Percentiles rank a stretch among this genome's conserved stretches.
phyloP scores from a whole-genome alignment of 2,113 vertebrate genomes.

The Gadus chalcogrammus region DNA sequence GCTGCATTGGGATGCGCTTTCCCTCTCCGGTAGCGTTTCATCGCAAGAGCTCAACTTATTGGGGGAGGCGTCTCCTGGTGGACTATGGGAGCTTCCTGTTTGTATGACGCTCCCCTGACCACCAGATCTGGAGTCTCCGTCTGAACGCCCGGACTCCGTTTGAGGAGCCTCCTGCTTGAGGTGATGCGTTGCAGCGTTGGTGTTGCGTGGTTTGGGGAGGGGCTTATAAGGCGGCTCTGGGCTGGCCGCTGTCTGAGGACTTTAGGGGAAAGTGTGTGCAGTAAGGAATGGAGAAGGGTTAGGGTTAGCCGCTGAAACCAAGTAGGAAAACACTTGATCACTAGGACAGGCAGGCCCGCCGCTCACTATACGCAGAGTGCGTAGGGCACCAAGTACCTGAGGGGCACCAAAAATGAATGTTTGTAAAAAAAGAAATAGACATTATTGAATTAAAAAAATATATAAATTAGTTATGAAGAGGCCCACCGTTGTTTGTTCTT shows the following conservation, averaged over 20 bases:
- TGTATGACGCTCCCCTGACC: no score
- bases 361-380: no score
- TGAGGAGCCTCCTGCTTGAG: slow-evolving; percentile 55
- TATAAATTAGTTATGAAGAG: no score
- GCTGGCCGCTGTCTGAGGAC: slow-evolving; percentile 16
- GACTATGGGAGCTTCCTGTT: background rate
- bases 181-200: slow-evolving; percentile 7
- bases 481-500: no score
- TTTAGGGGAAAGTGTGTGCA: background rate
- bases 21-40: slow-evolving; percentile 4
- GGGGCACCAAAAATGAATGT: no score
- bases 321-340: no score
- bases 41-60: background rate
- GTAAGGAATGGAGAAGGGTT: no score
- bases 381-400: no score
- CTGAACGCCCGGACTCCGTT: slow-evolving; percentile 40
- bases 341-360: no score
- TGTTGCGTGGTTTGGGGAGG: slow-evolving; percentile 66
- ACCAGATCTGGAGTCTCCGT: background rate
- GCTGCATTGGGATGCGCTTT: slow-evolving; percentile 24
- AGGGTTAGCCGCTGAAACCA: no score
- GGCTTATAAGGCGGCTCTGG: slow-evolving; percentile 50
- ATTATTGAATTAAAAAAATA: no score
- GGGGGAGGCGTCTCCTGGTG: slow-evolving; percentile 16
- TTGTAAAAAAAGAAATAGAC: no score